A percentile compares a stretch with the other conserved stretches of the same genome.
These are phyloP conservation scores for Balaeniceps rex DNA, from an alignment of 2,113 vertebrate species.

Conservation along the genomic window DNA sequence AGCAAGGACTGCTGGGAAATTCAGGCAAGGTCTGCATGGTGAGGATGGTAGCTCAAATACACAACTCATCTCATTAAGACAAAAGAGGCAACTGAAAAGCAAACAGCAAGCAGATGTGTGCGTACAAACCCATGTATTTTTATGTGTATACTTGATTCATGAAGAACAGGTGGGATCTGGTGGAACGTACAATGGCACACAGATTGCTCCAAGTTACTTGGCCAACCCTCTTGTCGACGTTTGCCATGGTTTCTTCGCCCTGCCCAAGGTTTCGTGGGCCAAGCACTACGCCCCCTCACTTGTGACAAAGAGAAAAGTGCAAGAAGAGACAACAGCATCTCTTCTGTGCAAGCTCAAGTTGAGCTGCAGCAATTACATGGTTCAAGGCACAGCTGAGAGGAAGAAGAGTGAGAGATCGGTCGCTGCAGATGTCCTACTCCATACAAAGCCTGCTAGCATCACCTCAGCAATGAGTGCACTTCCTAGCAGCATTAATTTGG, in stretches of 20 bases:
- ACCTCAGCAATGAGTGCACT: not conserved
- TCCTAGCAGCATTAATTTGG: not conserved
- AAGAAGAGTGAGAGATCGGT: not conserved
- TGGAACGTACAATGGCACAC: not conserved
- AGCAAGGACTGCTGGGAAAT: not conserved
- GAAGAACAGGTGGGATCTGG: rapidly evolving
- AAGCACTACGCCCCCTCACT: not conserved
- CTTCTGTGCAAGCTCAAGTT: not conserved
- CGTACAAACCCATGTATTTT: not conserved
- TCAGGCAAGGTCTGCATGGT: not conserved
- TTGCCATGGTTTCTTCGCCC: not conserved
- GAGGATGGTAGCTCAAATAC: not conserved
- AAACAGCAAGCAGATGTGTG: not conserved
- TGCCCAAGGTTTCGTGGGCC: not conserved
- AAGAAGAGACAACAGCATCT: not conserved
- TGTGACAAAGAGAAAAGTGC: not conserved
- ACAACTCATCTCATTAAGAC: not conserved
- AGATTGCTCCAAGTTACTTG: not conserved
- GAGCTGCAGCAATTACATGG: not conserved
- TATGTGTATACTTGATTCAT: not conserved
- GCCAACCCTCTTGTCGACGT: not conserved
- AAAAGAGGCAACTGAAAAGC: not conserved
- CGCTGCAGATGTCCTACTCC: not conserved
- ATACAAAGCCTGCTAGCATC: not conserved
- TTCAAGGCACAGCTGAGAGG: not conserved